A percentile compares a stretch with the other conserved stretches of the same genome.
These are phyloP conservation scores for Ophiothrix spiculata DNA, from an alignment of 35 echinoderm and acorn worm species.

Conservation along the genomic window DNA sequence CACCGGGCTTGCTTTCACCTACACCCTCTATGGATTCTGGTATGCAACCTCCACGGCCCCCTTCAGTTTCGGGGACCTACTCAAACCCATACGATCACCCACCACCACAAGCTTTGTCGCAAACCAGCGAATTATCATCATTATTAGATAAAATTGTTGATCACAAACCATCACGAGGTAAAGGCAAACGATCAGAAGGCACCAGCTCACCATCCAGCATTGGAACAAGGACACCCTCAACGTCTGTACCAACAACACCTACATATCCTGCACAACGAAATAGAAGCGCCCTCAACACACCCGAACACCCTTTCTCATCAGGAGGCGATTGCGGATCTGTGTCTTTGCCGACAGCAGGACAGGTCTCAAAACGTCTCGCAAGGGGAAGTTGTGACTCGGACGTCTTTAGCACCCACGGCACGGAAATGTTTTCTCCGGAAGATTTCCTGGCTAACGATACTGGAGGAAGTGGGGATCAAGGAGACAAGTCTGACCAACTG, in stretches of 20 bases:
- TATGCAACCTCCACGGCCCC: conserved; percentile 6
- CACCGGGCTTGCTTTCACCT: neutral
- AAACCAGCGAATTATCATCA: conserved; percentile 45
- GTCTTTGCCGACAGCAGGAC: conserved; percentile 6
- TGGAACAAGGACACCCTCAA: conserved; percentile 32
- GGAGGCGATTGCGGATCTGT: neutral
- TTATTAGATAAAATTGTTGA: conserved; percentile 46
- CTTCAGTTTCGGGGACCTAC: neutral
- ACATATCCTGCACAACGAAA: conserved; percentile 26
- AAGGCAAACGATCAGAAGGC: conserved; percentile 58
- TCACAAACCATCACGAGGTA: conserved; percentile 34
- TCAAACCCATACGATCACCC: conserved; percentile 20
- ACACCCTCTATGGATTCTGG: neutral
- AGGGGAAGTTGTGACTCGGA: neutral
- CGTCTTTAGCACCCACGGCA: conserved; percentile 27
- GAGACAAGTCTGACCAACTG: neutral
- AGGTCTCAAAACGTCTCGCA: neutral
- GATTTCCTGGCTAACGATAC: conserved; percentile 40
- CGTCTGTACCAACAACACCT: conserved; percentile 35
- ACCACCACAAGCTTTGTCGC: conserved; percentile 31
- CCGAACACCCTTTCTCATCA: conserved; percentile 36
- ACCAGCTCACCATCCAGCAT: conserved; percentile 60
- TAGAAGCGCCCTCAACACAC: conserved; percentile 36
- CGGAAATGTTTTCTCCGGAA: conserved; percentile 38
- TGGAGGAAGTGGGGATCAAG: conserved; percentile 4